Evolutionary conservation across 2,113 vertebrate genomes (phyloP).

Genomic region (Neogobius melanostomus): DNA sequence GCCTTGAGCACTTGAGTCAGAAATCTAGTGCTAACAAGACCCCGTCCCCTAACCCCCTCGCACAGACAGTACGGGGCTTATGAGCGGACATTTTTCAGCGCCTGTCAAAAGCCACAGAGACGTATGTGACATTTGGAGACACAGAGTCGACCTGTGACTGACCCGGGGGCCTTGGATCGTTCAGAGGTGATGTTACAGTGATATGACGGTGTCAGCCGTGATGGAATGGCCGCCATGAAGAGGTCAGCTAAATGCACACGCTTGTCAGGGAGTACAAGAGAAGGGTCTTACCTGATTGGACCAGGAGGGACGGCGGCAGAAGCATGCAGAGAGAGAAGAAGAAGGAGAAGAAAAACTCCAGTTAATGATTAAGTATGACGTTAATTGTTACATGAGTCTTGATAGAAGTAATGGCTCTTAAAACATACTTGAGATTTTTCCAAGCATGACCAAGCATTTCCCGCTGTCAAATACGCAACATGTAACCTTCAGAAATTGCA

Average conservation of each 20-base stretch:
- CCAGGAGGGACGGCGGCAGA: background rate
- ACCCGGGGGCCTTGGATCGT: conserved; percentile 25
- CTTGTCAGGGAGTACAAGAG: background rate
- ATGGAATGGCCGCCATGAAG: conserved; percentile 23
- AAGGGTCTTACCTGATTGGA: conserved; percentile 55
- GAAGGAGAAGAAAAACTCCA: background rate
- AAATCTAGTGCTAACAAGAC: conserved; percentile 16
- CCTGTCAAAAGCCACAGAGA: conserved; percentile 31
- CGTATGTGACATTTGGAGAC: conserved; percentile 32
- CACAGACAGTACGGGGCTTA: conserved; percentile 1
- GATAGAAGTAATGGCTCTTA: background rate
- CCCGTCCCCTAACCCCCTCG: background rate
- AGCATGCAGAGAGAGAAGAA: background rate
- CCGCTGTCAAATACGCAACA: no score
- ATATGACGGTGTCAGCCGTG: conserved; percentile 6
- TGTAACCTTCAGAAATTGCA: no score
- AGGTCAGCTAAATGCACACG: background rate
- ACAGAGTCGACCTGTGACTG: conserved; percentile 26
- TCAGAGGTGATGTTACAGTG: conserved; percentile 38
- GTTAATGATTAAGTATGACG: background rate
- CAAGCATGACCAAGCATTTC: background rate
- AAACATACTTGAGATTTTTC: background rate
- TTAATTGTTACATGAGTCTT: background rate
- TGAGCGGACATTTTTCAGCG: conserved; percentile 8
- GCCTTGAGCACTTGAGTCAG: conserved; percentile 29